Base-by-base conservation (phyloP, 2,797 vertebrate genomes). In the Aulostomus chinensis region DNA sequence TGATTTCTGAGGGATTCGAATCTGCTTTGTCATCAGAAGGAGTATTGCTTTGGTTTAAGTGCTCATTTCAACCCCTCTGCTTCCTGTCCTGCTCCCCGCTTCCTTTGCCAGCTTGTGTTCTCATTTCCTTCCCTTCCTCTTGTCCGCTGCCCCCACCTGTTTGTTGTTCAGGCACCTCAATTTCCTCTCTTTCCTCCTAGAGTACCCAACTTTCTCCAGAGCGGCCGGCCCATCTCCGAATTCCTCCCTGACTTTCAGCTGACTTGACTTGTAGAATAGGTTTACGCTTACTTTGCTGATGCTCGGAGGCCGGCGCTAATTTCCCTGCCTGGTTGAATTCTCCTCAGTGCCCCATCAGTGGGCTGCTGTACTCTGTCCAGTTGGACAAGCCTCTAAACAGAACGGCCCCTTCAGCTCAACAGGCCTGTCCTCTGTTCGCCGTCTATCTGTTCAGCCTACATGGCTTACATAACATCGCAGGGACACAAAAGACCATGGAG, bases 401-500 rank as follows among this genome's bases (percentile, higher is more conserved):
- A n/a, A n/a, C n/a, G n/a, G 51, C 47, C 56, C 73, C 81, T 80
- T 80, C 73, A 79, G 77, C 63, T 69, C 42, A 57, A 75, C 76
- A 80, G 65, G 54, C 64, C 63, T 80, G 6, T 5, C 24, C 24
- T 9, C 78, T 80, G 73, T 78, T 73, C 11, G 8, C 70, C 10
- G 64, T 68, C 60, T 72, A 25, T 80, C 68, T 73, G 50, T 62
- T 67, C 76, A 7, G 79, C 71, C 80, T 50, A 67, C 81, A 46
- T 30, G 40, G 52, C 66, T 87, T 87, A 75, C 56, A 14, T 83
- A 86, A 86, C 60, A 17, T 30, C 7, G 21, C 59, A 40, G 58
- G 59, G 71, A 78, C 73, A 84, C 78, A 87, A 81, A 85, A 62
- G 73, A 53, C 38, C 55, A 17, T 4, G 55, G 74, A 72, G 78